Conservation (phyloP, 2,797 vertebrate genomes). For the Artibeus lituratus region DNA sequence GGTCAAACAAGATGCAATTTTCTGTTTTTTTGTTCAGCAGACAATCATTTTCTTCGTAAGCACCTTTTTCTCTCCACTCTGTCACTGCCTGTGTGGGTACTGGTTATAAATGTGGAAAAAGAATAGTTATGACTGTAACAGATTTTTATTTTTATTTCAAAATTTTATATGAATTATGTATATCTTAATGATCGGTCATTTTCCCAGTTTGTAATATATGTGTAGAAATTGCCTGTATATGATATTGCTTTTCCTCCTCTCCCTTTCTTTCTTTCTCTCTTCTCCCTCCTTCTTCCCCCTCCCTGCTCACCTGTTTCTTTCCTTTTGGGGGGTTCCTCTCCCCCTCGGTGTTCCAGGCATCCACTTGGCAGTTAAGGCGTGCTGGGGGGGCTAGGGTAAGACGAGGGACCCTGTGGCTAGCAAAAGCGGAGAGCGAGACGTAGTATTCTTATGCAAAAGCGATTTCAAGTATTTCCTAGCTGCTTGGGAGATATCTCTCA, state of each 20-base stretch:
- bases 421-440: slow-evolving; percentile 83
- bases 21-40: slow-evolving; percentile 97
- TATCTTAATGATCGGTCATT: slow-evolving; percentile 99
- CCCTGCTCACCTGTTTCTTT: slow-evolving; percentile 25
- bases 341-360: slow-evolving; percentile 91
- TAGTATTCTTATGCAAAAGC: slow-evolving; percentile 90
- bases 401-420: slow-evolving; percentile 80
- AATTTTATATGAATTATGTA: slow-evolving; percentile 99
- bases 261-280: slow-evolving; percentile 76
- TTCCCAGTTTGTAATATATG: slow-evolving; percentile 99
- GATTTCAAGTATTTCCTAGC: slow-evolving; percentile 89
- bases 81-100: slow-evolving; percentile 99
- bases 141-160: slow-evolving; percentile 99
- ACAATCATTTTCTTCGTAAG: slow-evolving; percentile 99
- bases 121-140: slow-evolving; percentile 99
- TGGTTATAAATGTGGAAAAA: slow-evolving; percentile 97
- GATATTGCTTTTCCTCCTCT: slow-evolving; percentile 90
- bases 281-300: slow-evolving; percentile 62
- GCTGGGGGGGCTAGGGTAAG: slow-evolving; percentile 87
- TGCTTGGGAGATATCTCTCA: slow-evolving; percentile 85
- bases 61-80: slow-evolving; percentile 98
- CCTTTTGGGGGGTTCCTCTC: slow-evolving; percentile 88
- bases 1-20: slow-evolving; percentile 93
- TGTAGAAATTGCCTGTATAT: slow-evolving; percentile 99
- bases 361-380: slow-evolving; percentile 91